Percentiles rank a stretch among this genome's conserved stretches.
phyloP scores from a whole-genome alignment of 2,888 invertebrate species.

The Bombyx huttoni region DNA sequence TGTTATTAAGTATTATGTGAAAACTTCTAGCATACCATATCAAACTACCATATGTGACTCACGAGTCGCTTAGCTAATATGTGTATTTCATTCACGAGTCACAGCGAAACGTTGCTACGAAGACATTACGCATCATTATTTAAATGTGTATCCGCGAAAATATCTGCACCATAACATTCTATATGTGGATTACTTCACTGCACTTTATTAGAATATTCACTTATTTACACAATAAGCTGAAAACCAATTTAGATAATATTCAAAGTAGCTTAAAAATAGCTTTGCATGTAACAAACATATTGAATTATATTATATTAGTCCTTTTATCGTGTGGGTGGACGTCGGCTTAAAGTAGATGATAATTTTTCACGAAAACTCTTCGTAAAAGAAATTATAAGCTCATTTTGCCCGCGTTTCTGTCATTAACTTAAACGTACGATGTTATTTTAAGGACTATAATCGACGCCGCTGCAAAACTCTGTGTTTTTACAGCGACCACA shows the following conservation, averaged over 20 bases:
- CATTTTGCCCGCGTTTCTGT: slow-evolving; percentile 69
- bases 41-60: too few relatives aligned
- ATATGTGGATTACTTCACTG: not conserved
- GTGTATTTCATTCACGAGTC: too few relatives aligned
- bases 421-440: slow-evolving; percentile 72
- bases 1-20: too few relatives aligned
- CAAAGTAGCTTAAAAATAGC: not conserved
- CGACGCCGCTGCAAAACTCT: slow-evolving; percentile 51
- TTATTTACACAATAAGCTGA: not conserved
- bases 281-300: not conserved
- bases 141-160: not conserved
- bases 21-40: too few relatives aligned
- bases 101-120: not conserved
- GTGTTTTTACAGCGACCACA: slow-evolving; percentile 56
- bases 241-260: not conserved
- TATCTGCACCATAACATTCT: not conserved
- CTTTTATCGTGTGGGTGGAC: slow-evolving; percentile 37
- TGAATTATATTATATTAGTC: not conserved
- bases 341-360: slow-evolving; percentile 41
- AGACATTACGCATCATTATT: not conserved
- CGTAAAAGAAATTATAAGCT: slow-evolving; percentile 68
- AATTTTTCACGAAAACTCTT: slow-evolving; percentile 68
- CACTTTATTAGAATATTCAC: not conserved
- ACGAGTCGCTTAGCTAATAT: too few relatives aligned
- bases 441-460: slow-evolving; percentile 71